Percentiles rank a stretch among this genome's conserved stretches.
Evolutionary conservation across 1,140 invertebrate genomes (phyloP).

Genomic region (Pseudomyrmex dendroicus): DNA sequence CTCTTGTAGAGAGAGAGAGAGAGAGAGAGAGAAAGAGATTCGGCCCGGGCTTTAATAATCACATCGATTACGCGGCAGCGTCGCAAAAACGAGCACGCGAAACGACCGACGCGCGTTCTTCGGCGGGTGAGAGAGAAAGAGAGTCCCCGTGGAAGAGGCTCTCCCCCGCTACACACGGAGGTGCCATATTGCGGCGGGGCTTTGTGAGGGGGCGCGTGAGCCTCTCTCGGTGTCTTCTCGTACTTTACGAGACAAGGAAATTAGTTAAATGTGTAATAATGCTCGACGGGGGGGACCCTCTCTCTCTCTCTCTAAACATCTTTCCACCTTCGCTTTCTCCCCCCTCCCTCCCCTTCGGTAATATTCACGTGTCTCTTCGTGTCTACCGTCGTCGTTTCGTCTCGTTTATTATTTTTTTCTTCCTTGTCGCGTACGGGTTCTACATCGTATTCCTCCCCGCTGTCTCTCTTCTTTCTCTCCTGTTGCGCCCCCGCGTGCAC

Average conservation of each 20-base stretch:
- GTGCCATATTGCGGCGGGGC: slow-evolving; percentile 53
- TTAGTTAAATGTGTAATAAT: slow-evolving; percentile 83
- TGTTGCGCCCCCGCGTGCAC: slow-evolving; percentile 35
- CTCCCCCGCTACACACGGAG: slow-evolving; percentile 42
- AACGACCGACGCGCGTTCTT: slow-evolving; percentile 39
- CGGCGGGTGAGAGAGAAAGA: slow-evolving; percentile 63
- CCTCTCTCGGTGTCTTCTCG: slow-evolving; percentile 67
- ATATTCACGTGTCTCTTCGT: slow-evolving; percentile 59
- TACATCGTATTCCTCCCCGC: slow-evolving; percentile 36
- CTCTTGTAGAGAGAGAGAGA: slow-evolving; percentile 1
- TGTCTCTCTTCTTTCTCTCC: background rate
- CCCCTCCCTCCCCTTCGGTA: background rate
- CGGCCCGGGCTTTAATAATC: slow-evolving; percentile 41
- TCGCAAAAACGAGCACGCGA: slow-evolving; percentile 45
- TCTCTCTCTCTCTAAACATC: slow-evolving; percentile 26
- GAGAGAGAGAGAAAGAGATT: slow-evolving; percentile 13
- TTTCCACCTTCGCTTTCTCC: background rate
- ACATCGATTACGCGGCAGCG: slow-evolving; percentile 39
- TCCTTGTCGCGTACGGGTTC: slow-evolving; percentile 5
- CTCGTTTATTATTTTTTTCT: background rate
- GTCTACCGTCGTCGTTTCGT: slow-evolving; percentile 9
- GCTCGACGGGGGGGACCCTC: slow-evolving; percentile 67
- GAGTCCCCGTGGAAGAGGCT: too few relatives aligned
- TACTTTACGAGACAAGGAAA: slow-evolving; percentile 82
- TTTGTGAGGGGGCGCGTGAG: slow-evolving; percentile 58